phyloP scores from a whole-genome alignment of 2,113 vertebrate genomes.

The Xenopus tropicalis region UCB_Xtro_10.0 CM004445.2:60365001-60365500 shows the following conservation, averaged over 20 bases:
- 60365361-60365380: constrained; percentile 1
- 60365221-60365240: neutral
- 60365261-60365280: neutral
- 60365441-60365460: constrained; percentile 10
- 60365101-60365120: neutral
- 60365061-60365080: too few species aligned
- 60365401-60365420: constrained; percentile 24
- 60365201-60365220: neutral
- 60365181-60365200: neutral
- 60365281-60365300: neutral
- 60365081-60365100: too few species aligned
- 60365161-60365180: constrained; percentile 11
- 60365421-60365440: constrained; percentile 16
- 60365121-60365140: neutral
- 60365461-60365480: neutral
- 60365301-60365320: neutral
- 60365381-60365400: constrained; percentile 23
- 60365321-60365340: constrained; percentile 9
- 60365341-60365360: constrained; percentile 11
- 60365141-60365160: constrained; percentile 4
- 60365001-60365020: too few species aligned
- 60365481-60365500: neutral
- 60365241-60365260: neutral
- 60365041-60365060: too few species aligned
- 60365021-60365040: too few species aligned